phyloP scores from a whole-genome alignment of 2,113 vertebrate species.

The Alethe castanea region DNA sequence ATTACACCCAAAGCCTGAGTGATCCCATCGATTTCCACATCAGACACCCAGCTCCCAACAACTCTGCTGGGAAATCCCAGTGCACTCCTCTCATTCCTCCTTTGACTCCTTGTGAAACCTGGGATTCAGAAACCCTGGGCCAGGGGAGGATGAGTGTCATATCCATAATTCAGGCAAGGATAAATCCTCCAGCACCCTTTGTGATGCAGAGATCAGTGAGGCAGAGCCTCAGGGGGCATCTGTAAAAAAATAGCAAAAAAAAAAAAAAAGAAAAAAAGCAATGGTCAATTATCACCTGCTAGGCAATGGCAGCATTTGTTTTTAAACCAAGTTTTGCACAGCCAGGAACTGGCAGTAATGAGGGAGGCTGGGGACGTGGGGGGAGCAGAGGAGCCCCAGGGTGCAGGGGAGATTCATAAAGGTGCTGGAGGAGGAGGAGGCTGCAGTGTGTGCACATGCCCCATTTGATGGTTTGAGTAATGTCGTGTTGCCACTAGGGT shows the following conservation, averaged over 20 bases:
- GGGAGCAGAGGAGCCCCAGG: not conserved
- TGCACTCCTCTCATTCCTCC: not conserved
- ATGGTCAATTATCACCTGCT: not conserved
- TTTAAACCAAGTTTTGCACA: not conserved
- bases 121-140: not conserved
- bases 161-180: rapidly evolving
- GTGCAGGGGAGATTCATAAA: not conserved
- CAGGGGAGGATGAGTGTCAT: too few relatives aligned
- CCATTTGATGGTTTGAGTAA: conserved; percentile 39
- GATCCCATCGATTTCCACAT: rapidly evolving
- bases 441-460: not conserved
- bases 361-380: not conserved
- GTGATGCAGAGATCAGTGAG: not conserved
- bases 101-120: not conserved
- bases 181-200: not conserved
- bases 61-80: not conserved
- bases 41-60: rapidly evolving
- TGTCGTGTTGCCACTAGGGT: conserved; percentile 43
- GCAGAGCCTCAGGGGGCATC: not conserved
- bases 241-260: not conserved
- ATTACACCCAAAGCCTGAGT: rapidly evolving
- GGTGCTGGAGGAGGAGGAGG: not conserved
- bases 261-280: not conserved
- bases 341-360: rapidly evolving
- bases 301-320: not conserved